Conservation (phyloP, 2,113 vertebrate genomes). For the Sarotherodon lohbergeri region DNA sequence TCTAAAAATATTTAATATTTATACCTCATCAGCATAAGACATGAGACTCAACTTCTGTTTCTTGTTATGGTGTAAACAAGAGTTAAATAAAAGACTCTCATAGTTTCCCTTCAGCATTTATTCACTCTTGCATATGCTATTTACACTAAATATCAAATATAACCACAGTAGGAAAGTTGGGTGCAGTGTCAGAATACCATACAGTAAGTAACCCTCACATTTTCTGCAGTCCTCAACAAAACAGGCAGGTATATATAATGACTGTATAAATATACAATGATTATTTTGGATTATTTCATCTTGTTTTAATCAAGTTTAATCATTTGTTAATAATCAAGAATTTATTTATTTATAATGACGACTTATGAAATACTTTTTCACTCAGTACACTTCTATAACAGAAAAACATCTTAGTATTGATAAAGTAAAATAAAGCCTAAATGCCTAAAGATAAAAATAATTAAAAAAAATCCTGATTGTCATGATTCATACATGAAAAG, state of each 20-base stretch:
- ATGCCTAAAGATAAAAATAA: neutral
- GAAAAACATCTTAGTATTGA: neutral
- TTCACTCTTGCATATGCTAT: neutral
- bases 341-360: neutral
- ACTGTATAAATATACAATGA: neutral
- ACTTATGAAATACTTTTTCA: neutral
- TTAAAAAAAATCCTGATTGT: neutral
- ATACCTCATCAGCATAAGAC: neutral
- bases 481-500: neutral
- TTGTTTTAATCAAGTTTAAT: neutral
- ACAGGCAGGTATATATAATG: neutral
- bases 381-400: neutral
- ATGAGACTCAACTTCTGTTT: neutral
- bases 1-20: neutral
- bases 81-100: neutral
- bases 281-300: neutral
- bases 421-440: too few species aligned
- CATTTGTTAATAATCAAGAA: neutral
- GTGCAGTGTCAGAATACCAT: neutral
- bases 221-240: neutral
- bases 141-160: neutral
- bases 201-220: neutral
- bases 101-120: neutral
- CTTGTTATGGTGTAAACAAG: neutral
- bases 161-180: neutral